Evolutionary conservation across 2,113 vertebrate species (phyloP), one percentile per base, ranked within the genome.

Genomic region (Mobula birostris): DNA sequence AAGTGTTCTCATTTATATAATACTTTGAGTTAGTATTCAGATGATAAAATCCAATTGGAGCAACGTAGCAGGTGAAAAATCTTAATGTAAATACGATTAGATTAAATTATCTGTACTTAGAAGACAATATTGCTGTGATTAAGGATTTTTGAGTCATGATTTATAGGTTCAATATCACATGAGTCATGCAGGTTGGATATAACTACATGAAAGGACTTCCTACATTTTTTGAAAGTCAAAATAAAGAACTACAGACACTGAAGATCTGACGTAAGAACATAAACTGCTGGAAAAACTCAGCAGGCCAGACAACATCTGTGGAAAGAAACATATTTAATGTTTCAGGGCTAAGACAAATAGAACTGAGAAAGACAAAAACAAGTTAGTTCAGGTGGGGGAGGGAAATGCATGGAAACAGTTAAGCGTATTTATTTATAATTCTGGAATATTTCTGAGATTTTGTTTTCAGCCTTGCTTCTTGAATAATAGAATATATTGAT

Each of bases 401-500:
- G 48, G 48, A 48, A 48, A 17, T 70, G 68, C 19, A 14, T 9
- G 21, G 7, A 93, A 93, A 24, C 83, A 63, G 29, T 29, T 17
- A 92, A 90, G 5, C 61, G 12, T 36, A 0, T 90, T 93, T 29
- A 93, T 17, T 56, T 74, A 19, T 93, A 19, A 56, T 27, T 76
- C 32, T 93, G 91, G 48, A 66, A 9, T 0, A 5, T 70, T 19
- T 48, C 74, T 74, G 90, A 70, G n/a, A 74, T 93, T 27, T 40
- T 74, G 32, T 14, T 7, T 74, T 9, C 7, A 74, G 70, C 8
- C 70, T 74, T 8, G 36, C 68, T 93, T 7, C n/a, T 74, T 70
- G 24, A 56, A 72, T 21, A 56, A 76, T 93, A 74, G 40, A 5
- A 93, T 74, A 74, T 93, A 93, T 93, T 74, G 91, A 93, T 74